These are phyloP conservation scores for Diorhabda sublineata DNA, from an alignment of 1,140 invertebrate species.

Conservation along the genomic window DNA sequence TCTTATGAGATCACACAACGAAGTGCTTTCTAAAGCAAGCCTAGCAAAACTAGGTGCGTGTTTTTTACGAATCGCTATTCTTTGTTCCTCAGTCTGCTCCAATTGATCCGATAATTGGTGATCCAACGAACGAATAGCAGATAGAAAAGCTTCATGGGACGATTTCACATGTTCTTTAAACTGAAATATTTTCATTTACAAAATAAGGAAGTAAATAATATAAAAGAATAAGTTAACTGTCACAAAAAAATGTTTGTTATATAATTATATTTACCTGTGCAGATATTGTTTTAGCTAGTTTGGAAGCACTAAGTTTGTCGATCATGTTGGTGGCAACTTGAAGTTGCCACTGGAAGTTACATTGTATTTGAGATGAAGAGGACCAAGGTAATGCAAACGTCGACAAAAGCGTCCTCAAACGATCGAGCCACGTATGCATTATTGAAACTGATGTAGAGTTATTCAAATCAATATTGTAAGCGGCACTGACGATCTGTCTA, in stretches of 20 bases:
- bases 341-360: conserved; percentile 69
- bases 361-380: conserved; percentile 56
- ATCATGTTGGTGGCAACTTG: conserved; percentile 65
- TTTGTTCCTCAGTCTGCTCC: conserved; percentile 78
- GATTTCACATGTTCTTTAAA: conserved; percentile 61
- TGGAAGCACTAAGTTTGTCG: conserved; percentile 65
- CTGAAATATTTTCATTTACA: conserved; percentile 31
- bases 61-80: conserved; percentile 69
- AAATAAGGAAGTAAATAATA: background rate
- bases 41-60: conserved; percentile 78
- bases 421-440: conserved; percentile 70
- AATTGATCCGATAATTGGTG: conserved; percentile 66
- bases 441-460: conserved; percentile 72
- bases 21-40: conserved; percentile 80
- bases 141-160: conserved; percentile 67
- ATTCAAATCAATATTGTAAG: conserved; percentile 80
- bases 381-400: conserved; percentile 61
- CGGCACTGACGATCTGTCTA: conserved; percentile 76
- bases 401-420: conserved; percentile 67
- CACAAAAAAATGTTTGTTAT: background rate
- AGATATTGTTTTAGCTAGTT: conserved; percentile 73
- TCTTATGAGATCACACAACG: conserved; percentile 72
- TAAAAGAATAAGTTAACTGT: background rate
- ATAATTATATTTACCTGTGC: conserved; percentile 54
- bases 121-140: conserved; percentile 65